phyloP scores from a whole-genome alignment of 1,140 invertebrate genomes.

The Hylaeus anthracinus region DNA sequence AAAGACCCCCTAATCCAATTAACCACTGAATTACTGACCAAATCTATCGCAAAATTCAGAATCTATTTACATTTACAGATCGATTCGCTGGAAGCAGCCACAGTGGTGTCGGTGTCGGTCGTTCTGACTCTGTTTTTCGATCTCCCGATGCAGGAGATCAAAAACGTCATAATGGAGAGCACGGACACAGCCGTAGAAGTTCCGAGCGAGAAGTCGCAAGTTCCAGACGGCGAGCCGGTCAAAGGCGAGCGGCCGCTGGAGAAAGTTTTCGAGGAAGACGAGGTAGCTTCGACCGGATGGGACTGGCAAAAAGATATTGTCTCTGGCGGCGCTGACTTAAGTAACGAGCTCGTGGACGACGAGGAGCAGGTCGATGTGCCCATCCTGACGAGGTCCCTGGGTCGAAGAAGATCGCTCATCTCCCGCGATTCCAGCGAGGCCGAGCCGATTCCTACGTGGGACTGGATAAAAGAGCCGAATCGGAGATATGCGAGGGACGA shows the following conservation, averaged over 20 bases:
- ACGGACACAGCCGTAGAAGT: slow-evolving; percentile 58
- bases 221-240: neutral
- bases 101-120: slow-evolving; percentile 72
- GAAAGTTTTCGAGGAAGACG: slow-evolving; percentile 42
- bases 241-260: neutral
- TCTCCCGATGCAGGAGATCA: slow-evolving; percentile 82
- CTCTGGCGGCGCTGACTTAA: neutral
- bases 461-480: slow-evolving; percentile 8
- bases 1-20: too few relatives aligned
- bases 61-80: slow-evolving; percentile 72
- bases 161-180: slow-evolving; percentile 77
- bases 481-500: slow-evolving; percentile 37
- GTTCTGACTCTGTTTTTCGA: slow-evolving; percentile 81
- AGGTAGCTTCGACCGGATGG: slow-evolving; percentile 51
- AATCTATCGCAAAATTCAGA: neutral
- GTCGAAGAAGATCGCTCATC: slow-evolving; percentile 58
- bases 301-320: slow-evolving; percentile 56
- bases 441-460: slow-evolving; percentile 44
- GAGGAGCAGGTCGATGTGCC: slow-evolving; percentile 42
- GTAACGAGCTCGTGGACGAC: neutral
- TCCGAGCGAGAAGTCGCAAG: slow-evolving; percentile 8
- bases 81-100: slow-evolving; percentile 71
- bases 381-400: slow-evolving; percentile 47
- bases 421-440: slow-evolving; percentile 61
- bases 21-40: too few relatives aligned